These are phyloP conservation scores for Lycaon pictus DNA, from an alignment of 2,113 vertebrate species.

Conservation along the genomic window DNA sequence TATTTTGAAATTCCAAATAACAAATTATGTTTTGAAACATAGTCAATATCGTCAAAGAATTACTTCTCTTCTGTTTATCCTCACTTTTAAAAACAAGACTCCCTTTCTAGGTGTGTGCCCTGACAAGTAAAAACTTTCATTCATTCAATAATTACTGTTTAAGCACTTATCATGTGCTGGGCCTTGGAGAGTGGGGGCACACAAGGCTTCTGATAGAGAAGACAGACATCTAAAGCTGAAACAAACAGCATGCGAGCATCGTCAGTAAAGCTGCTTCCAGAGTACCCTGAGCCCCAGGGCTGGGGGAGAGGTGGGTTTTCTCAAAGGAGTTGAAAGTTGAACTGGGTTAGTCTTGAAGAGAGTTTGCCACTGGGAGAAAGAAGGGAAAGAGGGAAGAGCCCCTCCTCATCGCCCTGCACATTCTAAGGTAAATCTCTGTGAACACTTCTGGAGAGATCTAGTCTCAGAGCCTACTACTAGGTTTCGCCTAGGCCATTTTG, in stretches of 20 bases:
- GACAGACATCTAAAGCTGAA: not conserved
- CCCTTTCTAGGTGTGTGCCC: not conserved
- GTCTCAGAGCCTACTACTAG: not conserved
- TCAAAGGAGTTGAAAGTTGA: not conserved
- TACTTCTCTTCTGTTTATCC: not conserved
- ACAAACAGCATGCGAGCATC: not conserved
- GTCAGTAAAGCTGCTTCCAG: not conserved
- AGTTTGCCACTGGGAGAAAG: not conserved
- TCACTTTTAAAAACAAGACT: slow-evolving; percentile 15
- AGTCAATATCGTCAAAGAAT: not conserved
- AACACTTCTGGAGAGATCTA: not conserved
- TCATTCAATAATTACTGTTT: not conserved
- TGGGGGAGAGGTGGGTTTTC: not conserved
- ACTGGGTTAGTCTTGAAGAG: not conserved
- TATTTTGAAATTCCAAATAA: not conserved
- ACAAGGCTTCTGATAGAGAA: not conserved
- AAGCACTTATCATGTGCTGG: not conserved
- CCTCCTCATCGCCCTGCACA: not conserved
- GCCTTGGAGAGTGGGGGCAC: not conserved
- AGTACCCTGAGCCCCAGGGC: not conserved
- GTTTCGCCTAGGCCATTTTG: not conserved
- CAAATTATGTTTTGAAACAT: not conserved
- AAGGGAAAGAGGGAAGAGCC: not conserved
- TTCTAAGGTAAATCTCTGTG: not conserved
- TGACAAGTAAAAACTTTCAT: not conserved